Conservation (phyloP, 2,113 vertebrate genomes). For the Theristicus caerulescens region DNA sequence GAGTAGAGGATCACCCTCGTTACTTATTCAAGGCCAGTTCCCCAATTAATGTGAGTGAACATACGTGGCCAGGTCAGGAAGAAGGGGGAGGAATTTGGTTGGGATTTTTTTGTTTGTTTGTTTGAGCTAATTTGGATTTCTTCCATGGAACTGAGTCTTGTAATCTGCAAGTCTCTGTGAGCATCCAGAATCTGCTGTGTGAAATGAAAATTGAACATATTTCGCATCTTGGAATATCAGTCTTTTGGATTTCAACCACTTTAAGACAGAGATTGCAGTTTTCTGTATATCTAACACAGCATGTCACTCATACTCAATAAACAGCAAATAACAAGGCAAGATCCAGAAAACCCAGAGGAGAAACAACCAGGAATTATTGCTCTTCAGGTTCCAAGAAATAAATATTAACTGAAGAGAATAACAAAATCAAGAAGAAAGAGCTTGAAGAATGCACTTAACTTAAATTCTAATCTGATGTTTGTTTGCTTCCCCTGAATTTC, state of each 20-base stretch:
- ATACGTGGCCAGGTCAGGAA: not conserved
- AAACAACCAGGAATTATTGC: slow-evolving; percentile 4
- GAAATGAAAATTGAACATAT: not conserved
- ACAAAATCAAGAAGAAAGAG: not conserved
- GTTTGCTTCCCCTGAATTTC: not conserved
- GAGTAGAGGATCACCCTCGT: not conserved
- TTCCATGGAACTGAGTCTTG: not conserved
- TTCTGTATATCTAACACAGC: not conserved
- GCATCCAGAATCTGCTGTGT: not conserved
- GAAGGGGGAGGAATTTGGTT: not conserved
- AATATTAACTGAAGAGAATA: slow-evolving; percentile 26
- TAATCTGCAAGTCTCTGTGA: not conserved
- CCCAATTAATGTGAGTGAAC: not conserved
- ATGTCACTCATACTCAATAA: not conserved
- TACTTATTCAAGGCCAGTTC: not conserved
- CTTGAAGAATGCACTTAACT: slow-evolving; percentile 13
- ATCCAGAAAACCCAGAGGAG: not conserved
- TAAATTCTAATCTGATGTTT: slow-evolving; percentile 21
- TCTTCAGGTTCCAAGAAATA: slow-evolving; percentile 6
- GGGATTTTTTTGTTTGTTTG: not conserved
- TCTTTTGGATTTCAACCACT: not conserved
- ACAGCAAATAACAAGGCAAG: not conserved
- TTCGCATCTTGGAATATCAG: not conserved
- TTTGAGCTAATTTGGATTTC: not conserved
- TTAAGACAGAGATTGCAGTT: not conserved